Conservation (phyloP, 2,113 vertebrate genomes). For the Ameiurus melas region DNA sequence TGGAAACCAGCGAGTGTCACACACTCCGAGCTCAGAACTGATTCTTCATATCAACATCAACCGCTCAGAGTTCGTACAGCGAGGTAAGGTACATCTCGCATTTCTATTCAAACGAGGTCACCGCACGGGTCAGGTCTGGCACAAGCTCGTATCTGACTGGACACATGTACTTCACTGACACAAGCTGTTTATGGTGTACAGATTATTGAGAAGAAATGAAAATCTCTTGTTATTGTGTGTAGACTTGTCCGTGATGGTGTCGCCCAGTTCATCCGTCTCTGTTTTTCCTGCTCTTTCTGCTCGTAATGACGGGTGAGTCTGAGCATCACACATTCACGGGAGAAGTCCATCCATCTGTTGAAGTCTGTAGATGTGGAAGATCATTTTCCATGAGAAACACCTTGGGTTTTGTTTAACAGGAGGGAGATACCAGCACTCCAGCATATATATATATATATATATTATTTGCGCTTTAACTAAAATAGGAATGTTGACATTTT, state of each 20-base stretch:
- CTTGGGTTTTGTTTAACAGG: no score
- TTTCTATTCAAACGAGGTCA: background rate
- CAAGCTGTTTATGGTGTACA: background rate
- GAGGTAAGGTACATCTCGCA: background rate
- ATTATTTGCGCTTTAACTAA: no score
- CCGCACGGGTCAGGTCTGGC: background rate
- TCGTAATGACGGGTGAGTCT: constrained; percentile 4
- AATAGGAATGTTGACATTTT: no score
- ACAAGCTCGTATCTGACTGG: no score
- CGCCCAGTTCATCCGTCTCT: no score
- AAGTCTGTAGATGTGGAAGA: no score
- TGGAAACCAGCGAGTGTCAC: background rate
- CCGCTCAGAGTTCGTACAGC: background rate
- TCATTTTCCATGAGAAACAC: no score
- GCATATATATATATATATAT: no score
- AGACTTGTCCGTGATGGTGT: background rate
- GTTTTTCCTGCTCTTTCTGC: background rate
- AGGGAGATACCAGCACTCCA: background rate
- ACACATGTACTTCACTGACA: no score
- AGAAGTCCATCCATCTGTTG: no score
- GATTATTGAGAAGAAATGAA: background rate
- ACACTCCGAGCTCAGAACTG: background rate
- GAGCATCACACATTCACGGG: background rate
- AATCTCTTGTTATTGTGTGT: background rate
- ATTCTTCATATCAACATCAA: background rate